These are phyloP conservation scores for Bombus cullumanus DNA, from an alignment of 1,140 invertebrate species.

Conservation along the genomic window DNA sequence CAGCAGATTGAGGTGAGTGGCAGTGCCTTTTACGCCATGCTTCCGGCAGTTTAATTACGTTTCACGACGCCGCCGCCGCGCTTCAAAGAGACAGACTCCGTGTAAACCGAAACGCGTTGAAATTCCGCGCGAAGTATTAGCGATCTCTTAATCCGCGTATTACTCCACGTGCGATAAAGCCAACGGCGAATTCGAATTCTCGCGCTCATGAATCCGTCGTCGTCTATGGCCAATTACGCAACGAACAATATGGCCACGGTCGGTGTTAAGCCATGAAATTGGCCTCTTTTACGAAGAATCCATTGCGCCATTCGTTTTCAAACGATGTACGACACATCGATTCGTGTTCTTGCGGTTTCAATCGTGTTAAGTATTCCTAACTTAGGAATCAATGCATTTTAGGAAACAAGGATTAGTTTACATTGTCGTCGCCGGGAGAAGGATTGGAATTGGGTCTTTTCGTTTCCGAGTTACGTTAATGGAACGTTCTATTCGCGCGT, in stretches of 20 bases:
- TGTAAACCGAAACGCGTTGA: constrained; percentile 4
- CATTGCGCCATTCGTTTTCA: neutral
- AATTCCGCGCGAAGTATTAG: constrained; percentile 23
- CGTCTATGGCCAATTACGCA: constrained; percentile 9
- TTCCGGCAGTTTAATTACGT: constrained; percentile 29
- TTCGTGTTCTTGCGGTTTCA: neutral
- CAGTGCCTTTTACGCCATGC: constrained; percentile 26
- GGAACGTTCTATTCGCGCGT: neutral
- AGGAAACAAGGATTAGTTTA: too few species aligned
- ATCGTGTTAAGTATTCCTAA: neutral
- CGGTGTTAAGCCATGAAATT: neutral
- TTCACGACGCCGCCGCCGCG: neutral
- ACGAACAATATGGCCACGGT: constrained; percentile 12
- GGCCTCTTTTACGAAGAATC: neutral
- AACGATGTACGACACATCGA: neutral
- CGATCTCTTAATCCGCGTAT: neutral
- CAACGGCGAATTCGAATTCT: neutral
- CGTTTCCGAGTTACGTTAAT: neutral
- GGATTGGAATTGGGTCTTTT: too few species aligned
- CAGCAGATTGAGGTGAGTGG: constrained; percentile 79
- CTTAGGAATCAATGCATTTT: constrained; percentile 10
- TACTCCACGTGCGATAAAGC: neutral
- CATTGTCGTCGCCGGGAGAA: neutral
- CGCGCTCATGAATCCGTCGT: constrained; percentile 3
- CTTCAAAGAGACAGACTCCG: neutral